phyloP scores from a whole-genome alignment of 2,797 vertebrate genomes.

The Hypotaenidia okinawae region DNA sequence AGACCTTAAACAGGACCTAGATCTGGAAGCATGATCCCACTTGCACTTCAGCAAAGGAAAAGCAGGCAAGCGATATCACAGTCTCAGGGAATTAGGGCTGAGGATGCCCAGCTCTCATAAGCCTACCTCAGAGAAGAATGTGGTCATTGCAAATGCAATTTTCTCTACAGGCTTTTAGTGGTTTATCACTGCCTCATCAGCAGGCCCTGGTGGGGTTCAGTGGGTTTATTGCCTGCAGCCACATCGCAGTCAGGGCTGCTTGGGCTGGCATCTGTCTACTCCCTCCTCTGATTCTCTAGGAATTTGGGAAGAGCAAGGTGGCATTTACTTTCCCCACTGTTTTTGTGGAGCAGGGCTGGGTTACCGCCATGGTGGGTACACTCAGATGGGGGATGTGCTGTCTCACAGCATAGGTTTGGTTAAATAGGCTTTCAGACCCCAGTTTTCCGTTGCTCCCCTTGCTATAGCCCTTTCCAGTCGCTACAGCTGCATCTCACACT shows the following conservation, averaged over 20 bases:
- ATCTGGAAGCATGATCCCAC: neutral
- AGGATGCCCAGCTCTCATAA: neutral
- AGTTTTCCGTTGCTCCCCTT: neutral
- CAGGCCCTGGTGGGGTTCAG: neutral
- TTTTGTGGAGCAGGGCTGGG: neutral
- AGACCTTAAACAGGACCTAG: neutral
- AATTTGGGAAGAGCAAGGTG: neutral
- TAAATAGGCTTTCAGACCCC: neutral
- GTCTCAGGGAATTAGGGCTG: neutral
- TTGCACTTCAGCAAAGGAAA: neutral
- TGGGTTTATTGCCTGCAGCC: neutral
- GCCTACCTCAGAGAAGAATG: neutral
- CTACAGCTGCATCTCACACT: constrained; percentile 32
- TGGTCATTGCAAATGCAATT: neutral
- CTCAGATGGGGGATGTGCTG: neutral
- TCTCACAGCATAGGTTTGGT: neutral
- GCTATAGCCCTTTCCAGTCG: neutral
- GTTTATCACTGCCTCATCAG: neutral
- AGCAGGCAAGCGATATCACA: neutral
- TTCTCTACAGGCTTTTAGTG: neutral
- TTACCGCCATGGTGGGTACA: neutral
- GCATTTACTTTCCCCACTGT: neutral
- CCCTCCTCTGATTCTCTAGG: neutral
- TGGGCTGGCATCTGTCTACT: neutral
- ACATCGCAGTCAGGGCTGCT: neutral